Base-by-base conservation (phyloP, 92 coral and sea anemone genomes). In the Epizoanthus scotinus region DNA sequence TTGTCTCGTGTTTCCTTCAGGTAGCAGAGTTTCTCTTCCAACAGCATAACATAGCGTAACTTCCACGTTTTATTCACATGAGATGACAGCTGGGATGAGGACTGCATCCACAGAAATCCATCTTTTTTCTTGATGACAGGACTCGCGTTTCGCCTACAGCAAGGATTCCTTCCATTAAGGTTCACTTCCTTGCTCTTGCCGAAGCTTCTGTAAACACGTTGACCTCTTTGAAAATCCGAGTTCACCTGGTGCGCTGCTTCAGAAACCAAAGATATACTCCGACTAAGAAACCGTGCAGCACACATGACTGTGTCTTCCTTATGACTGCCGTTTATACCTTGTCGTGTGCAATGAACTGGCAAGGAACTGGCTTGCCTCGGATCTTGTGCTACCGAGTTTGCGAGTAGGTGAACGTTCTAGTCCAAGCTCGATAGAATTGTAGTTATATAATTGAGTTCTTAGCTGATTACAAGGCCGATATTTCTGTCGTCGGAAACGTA, bases 1-100 rank as follows among this genome's bases (percentile, higher is more conserved):
- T 75, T 75, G 68, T 75, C 81, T 75, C 81, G 81, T 24, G 59
- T 38, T 40, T 75, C 81, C n/a, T 75, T 75, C 81, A 75, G 61
- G 36, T 58, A 75, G 44, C 81, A 75, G 61, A 75, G 81, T 36
- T 59, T 59, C 8, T 57, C 81, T 31, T 75, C 81, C 81, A 75
- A 36, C 0, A 75, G 68, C 81, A 75, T 75, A 17, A 75, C 42
- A 36, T 75, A 75, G 5, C 81, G 81, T 4, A 75, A n/a, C 40
- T 75, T 75, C 81, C 81, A 75, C 17, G 68, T 47, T 59, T 75
- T 75, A 25, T 63, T 38, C 15, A 75, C 8, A 14, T 57, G 61
- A 52, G 40, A 34, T 34, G 40, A 5, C 40, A 34, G 40, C 40
- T 31, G 54, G 6, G 81, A 21, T 0, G 27, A 27, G 1, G 81